Base-by-base conservation (phyloP, 2,797 vertebrate genomes). In the Lepus oiostolus region DNA sequence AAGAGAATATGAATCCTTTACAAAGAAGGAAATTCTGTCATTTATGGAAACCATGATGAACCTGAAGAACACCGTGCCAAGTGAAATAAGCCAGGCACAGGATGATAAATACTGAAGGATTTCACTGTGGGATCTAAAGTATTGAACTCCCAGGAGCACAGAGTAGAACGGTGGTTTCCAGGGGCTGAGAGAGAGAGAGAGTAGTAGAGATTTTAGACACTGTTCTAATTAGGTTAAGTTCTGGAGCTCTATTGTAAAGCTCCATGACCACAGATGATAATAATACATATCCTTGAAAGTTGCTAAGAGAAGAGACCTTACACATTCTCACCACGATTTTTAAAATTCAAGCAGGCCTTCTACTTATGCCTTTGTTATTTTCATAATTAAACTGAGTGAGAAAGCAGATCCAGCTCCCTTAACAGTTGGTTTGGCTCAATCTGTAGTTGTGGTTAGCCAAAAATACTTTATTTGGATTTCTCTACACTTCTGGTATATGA, bases 401-500 rank as follows among this genome's bases (percentile, higher is more conserved):
- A 83, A 82, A 91, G 47, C 13, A 83, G 52, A 47, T 47, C 11
- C 28, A 77, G 6, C 38, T 91, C 38, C 26, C 4, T 54, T 85
- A 81, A 77, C 24, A 58, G 30, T 77, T 72, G 71, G 12, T 70
- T 72, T 83, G 80, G n/a, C 72, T 90, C 86, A 89, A 32, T 86
- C 26, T 70, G 58, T 35, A 65, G 5, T 47, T 90, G 84, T 63
- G 35, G 52, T 70, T 79, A 76, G 42, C 54, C 72, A 86, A 94
- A 91, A 89, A 81, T 84, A 70, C 68, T 52, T 72, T 81, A 24
- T 72, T 92, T 84, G 60, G 62, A 67, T 52, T 83, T 72, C 62
- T 68, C 12, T 11, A 81, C 60, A 77, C 8, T 89, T 87, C 52
- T 75, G 19, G 30, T 47, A 16, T 65, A 63, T 54, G 26, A 95